A percentile compares a stretch with the other conserved stretches of the same genome.
phyloP scores from a whole-genome alignment of 2,113 vertebrate species.

The Pungitius pungitius region DNA sequence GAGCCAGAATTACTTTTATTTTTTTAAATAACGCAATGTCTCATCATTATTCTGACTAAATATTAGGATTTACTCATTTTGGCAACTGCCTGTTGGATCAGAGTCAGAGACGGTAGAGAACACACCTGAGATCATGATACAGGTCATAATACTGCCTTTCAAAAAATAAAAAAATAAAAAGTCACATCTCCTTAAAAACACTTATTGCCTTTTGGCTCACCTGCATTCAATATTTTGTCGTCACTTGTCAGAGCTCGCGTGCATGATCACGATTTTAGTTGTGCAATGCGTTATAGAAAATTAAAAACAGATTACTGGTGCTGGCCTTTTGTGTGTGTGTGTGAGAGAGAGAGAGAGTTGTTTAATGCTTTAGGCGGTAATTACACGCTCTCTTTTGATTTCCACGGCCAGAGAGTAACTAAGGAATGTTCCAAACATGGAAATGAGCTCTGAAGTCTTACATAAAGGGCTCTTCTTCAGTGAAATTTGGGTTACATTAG shows the following conservation, averaged over 20 bases:
- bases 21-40: background rate
- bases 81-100: background rate
- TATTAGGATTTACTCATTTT: background rate
- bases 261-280: background rate
- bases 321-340: background rate
- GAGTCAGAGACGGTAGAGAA: background rate
- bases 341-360: background rate
- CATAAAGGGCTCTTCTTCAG: background rate
- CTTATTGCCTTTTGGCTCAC: background rate
- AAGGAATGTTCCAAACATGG: background rate
- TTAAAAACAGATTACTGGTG: background rate
- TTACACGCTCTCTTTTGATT: background rate
- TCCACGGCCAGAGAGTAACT: background rate
- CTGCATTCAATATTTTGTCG: background rate
- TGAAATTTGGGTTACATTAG: background rate
- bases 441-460: background rate
- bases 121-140: slow-evolving; percentile 4
- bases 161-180: too few species aligned
- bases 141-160: background rate
- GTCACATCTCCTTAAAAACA: too few species aligned
- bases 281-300: background rate
- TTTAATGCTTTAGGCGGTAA: background rate
- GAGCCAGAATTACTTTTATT: background rate
- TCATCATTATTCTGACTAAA: background rate
- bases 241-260: background rate